Base-by-base conservation (phyloP, 2,113 vertebrate genomes). In the Saguinus midas region DNA sequence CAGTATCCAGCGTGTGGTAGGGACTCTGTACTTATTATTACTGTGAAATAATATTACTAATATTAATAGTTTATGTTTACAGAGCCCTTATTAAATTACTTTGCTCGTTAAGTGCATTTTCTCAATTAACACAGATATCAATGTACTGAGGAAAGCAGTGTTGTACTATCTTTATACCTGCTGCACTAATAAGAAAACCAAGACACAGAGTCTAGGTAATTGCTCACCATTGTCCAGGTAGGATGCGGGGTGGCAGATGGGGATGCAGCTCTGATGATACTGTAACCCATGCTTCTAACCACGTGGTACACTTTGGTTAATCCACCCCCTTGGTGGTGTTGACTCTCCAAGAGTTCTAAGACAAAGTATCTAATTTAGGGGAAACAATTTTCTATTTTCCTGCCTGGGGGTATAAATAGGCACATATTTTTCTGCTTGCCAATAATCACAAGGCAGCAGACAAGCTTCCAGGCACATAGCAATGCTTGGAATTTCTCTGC, bases 21-120 rank as follows among this genome's bases (percentile, higher is more conserved):
- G 40, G 37, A 23, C 57, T 81, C 23, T 8, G 1, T 32, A 88
- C 10, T 43, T n/a, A 45, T 18, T 43, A n/a, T 64, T 64, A 64
- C 32, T 64, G 12, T 86, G 79, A 79, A 93, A 80, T 52, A 82
- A 11, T 32, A 84, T 81, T 87, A 70, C 75, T 73, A 78, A 86
- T 92, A 88, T 73, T 82, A 95, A 96, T 78, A 87, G 70, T 83
- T 86, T 1, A 2, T 52, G 48, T 84, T 95, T 85, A 45, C 32
- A 66, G 4, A 76, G 29, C 70, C 40, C 40, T 92, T 76, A 92
- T 96, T 96, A 80, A 97, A 94, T 94, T 79, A 83, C 75, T 90
- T 92, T 78, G 78, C 72, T 94, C 55, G 95, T 61, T 68, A 58
- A 81, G 66, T 66, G 58, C 14, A 52, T 58, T 88, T 94, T 93